Evolutionary conservation across 2,888 invertebrate species (phyloP), one percentile per base, ranked within the genome.

Genomic region (Cistogaster globosa): DNA sequence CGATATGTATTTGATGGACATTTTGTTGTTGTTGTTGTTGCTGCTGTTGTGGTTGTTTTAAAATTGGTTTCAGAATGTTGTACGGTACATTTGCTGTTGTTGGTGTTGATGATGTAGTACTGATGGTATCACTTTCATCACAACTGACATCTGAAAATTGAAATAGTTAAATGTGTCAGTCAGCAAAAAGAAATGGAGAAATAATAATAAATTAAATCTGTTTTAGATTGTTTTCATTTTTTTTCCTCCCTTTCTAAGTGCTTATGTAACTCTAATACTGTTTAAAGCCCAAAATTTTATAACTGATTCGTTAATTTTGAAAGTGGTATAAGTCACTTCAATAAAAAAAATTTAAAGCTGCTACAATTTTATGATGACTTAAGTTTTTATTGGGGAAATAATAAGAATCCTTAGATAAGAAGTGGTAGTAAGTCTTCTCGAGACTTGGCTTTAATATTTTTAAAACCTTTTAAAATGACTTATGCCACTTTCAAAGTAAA

Each of bases 101-200:
- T 80, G 90, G 63, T 87, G 92, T 89, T 36, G 90, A 90, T 72
- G 90, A 90, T 82, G 88, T 85, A 76, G 88, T 90, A 88, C 90
- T 90, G 82, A 89, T 89, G 58, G 88, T 89, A 81, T 92, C 92
- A 80, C 90, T 91, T 78, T 92, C 92, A 57, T 92, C 92, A 87
- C 91, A 92, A 82, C 90, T 90, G 68, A 87, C 88, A 87, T 90
- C 89, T 91, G 81, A 8, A 81, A 78, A 71, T 78, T 71, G 55
- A 78, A 78, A 71, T 69, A 60, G 68, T 69, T 16, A 53, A 62
- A 62, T 55, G 55, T 78, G 55, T 58, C 53, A 62, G 53, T 22
- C 53, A 62, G 53, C 26, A 45, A 60, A 71, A 60, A 42, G 51
- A 55, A 18, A 48, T 36, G 22, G n/a, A n/a, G n/a, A 57, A 14